Conservation (phyloP, 2,113 vertebrate genomes). For the Limanda limanda region DNA sequence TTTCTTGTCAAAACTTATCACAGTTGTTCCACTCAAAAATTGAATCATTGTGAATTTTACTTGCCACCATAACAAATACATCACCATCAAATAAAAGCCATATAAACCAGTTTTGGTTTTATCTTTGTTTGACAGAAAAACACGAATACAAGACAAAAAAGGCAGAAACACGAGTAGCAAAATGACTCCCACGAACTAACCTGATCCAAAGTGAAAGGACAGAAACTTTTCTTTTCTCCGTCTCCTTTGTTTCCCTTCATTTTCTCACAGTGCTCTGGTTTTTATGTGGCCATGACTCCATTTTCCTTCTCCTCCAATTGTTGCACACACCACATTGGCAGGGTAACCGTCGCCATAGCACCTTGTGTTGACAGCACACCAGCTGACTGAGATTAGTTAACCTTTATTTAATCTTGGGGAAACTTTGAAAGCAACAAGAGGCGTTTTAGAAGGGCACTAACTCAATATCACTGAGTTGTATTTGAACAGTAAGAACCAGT, state of each 20-base stretch:
- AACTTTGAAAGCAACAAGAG: background rate
- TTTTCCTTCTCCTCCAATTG: constrained; percentile 1
- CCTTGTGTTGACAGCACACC: constrained; percentile 38
- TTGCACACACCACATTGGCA: constrained; percentile 19
- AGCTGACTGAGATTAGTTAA: background rate
- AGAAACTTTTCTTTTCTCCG: constrained; percentile 5
- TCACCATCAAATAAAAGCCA: no score
- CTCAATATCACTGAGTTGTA: background rate
- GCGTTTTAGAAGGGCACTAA: background rate
- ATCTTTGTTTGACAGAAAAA: background rate
- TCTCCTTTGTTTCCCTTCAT: constrained; percentile 24
- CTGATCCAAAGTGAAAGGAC: constrained; percentile 27
- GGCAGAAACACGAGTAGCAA: background rate
- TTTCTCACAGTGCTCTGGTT: constrained; percentile 17
- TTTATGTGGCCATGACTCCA: constrained; percentile 31
- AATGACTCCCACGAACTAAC: constrained; percentile 35
- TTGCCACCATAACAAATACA: no score
- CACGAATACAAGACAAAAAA: background rate
- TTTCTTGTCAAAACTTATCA: no score
- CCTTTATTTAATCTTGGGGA: background rate
- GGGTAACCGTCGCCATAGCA: constrained; percentile 54
- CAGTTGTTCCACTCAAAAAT: no score
- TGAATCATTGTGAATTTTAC: no score
- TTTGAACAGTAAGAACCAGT: background rate
- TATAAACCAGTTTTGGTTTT: no score